Evolutionary conservation across 2,888 invertebrate genomes (phyloP).

Genomic region (Conomelus anceps): DNA sequence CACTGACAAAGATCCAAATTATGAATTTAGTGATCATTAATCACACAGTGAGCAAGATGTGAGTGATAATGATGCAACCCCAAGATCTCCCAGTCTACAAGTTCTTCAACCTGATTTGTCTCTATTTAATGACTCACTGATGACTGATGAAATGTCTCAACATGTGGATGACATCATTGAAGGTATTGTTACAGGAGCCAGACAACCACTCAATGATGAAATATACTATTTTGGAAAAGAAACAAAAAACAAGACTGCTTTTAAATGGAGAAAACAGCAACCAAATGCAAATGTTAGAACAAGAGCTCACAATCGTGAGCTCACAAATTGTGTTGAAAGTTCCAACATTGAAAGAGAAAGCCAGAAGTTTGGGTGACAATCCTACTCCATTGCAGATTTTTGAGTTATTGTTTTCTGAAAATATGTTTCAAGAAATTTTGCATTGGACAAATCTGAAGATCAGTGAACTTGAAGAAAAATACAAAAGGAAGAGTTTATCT

Average conservation of each 20-base stretch:
- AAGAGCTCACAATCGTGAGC: background rate
- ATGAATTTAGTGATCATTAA: conserved; percentile 11
- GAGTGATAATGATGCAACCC: background rate
- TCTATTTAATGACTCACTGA: too few relatives aligned
- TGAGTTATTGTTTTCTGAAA: too few relatives aligned
- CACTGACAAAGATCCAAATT: conserved; percentile 9
- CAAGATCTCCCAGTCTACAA: too few relatives aligned
- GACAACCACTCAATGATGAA: background rate
- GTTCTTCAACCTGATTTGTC: too few relatives aligned
- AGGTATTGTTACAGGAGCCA: background rate
- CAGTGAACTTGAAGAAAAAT: too few relatives aligned
- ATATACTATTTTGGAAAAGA: too few relatives aligned
- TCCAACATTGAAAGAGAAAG: background rate
- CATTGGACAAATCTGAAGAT: too few relatives aligned
- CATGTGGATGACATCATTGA: conserved; percentile 4
- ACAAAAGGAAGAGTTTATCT: background rate
- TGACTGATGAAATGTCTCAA: background rate
- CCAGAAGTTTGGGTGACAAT: background rate
- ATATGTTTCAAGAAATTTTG: too few relatives aligned
- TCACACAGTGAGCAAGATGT: background rate
- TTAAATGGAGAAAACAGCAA: background rate
- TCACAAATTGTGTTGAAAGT: background rate
- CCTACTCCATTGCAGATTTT: too few relatives aligned
- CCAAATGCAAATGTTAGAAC: background rate
- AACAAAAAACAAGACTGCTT: too few relatives aligned